Evolutionary conservation across 2,113 vertebrate genomes (phyloP).

Genomic region (Tragelaphus imberbis): DNA sequence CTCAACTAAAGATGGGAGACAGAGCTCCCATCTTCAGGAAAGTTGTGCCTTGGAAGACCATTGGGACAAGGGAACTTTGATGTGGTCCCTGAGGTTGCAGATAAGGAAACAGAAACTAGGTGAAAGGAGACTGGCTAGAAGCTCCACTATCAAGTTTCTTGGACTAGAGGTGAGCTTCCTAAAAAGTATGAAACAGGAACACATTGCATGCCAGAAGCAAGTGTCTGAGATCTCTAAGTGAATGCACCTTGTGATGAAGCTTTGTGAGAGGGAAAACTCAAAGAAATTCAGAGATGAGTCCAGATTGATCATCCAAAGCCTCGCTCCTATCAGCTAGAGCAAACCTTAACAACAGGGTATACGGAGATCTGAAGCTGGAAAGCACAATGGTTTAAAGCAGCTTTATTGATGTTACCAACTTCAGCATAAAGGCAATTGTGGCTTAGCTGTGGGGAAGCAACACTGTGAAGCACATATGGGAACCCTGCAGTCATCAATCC

Average conservation of each 20-base stretch:
- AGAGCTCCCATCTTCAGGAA: slow-evolving; percentile 79
- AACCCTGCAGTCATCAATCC: slow-evolving; percentile 84
- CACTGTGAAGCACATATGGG: slow-evolving; percentile 77
- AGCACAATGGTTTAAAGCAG: slow-evolving; percentile 87
- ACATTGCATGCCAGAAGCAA: slow-evolving; percentile 81
- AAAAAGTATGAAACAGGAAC: slow-evolving; percentile 77
- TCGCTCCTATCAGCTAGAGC: slow-evolving; percentile 73
- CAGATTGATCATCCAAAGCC: slow-evolving; percentile 78
- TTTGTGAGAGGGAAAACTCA: slow-evolving; percentile 83
- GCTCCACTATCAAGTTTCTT: slow-evolving; percentile 78
- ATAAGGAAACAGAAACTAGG: slow-evolving; percentile 80
- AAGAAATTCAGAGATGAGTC: slow-evolving; percentile 82
- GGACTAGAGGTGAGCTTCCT: slow-evolving; percentile 82
- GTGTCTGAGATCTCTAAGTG: slow-evolving; percentile 78
- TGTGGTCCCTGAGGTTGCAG: slow-evolving; percentile 82
- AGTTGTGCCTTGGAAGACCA: slow-evolving; percentile 82
- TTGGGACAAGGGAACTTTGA: slow-evolving; percentile 85
- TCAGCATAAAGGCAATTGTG: slow-evolving; percentile 87
- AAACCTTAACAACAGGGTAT: slow-evolving; percentile 83
- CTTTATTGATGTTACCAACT: slow-evolving; percentile 75
- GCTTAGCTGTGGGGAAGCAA: slow-evolving; percentile 81
- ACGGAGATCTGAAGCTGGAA: slow-evolving; percentile 85
- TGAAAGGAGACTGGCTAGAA: slow-evolving; percentile 81
- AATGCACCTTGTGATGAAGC: slow-evolving; percentile 80
- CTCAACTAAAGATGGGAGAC: slow-evolving; percentile 75